phyloP scores from a whole-genome alignment of 2,797 vertebrate species.

The Rhynchonycteris naso region DNA sequence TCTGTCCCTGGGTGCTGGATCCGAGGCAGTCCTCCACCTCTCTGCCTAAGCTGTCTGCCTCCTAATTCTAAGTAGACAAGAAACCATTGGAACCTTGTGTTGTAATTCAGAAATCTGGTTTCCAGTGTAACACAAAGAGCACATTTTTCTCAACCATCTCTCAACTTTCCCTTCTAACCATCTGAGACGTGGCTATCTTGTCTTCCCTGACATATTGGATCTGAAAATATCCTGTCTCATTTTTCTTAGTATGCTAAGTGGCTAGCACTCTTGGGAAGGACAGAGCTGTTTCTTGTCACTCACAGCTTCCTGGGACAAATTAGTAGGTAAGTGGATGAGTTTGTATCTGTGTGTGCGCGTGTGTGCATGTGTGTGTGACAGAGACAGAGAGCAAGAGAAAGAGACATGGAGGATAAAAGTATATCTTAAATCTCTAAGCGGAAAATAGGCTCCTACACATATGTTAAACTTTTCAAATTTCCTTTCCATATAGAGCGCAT shows the following conservation, averaged over 20 bases:
- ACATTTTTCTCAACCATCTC: background rate
- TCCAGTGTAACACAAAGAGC: background rate
- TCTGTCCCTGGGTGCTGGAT: accelerated
- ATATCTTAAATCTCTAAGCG: background rate
- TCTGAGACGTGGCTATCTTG: background rate
- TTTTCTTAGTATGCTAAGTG: background rate
- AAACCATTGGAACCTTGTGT: background rate
- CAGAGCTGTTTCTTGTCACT: background rate
- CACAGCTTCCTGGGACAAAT: background rate
- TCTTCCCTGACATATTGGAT: background rate
- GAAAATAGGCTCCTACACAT: background rate
- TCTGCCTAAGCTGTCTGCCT: no score
- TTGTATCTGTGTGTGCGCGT: background rate
- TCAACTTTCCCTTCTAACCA: background rate
- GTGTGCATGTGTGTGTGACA: background rate
- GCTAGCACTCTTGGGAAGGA: background rate
- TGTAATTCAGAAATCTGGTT: background rate
- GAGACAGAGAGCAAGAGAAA: no score
- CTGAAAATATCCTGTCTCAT: background rate
- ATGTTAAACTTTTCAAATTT: background rate
- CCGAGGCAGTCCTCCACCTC: background rate
- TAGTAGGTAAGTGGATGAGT: background rate
- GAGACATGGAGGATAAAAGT: background rate
- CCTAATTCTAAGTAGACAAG: background rate
- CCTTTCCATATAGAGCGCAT: background rate